phyloP scores from a whole-genome alignment of 2,113 vertebrate species.

The Gobio gobio region DNA sequence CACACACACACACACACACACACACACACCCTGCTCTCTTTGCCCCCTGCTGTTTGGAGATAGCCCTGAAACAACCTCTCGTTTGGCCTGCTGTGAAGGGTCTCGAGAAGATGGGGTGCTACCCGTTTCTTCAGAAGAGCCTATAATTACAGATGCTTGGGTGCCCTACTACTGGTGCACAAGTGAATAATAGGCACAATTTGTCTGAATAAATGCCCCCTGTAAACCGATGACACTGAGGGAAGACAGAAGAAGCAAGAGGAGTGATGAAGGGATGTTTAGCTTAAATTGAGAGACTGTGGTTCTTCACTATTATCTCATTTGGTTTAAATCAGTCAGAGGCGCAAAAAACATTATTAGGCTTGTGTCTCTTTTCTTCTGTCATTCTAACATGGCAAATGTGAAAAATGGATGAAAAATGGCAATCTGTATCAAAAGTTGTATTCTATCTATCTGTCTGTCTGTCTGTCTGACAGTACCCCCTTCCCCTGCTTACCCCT shows the following conservation, averaged over 20 bases:
- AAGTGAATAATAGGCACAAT: slow-evolving; percentile 24
- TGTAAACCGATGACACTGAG: not conserved
- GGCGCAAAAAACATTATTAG: not conserved
- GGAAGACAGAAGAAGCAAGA: not conserved
- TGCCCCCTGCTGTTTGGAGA: slow-evolving; percentile 33
- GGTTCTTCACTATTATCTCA: not conserved
- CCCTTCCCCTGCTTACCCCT: no score
- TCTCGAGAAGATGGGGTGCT: not conserved
- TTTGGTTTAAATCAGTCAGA: not conserved
- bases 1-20: not conserved
- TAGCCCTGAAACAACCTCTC: slow-evolving; percentile 35
- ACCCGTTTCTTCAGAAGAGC: slow-evolving; percentile 19
- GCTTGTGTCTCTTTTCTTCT: not conserved
- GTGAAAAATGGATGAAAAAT: not conserved
- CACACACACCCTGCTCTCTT: not conserved
- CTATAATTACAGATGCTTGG: slow-evolving; percentile 39
- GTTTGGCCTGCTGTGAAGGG: slow-evolving; percentile 24
- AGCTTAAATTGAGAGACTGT: slow-evolving; percentile 23
- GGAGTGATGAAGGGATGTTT: slow-evolving; percentile 24
- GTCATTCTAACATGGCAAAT: not conserved
- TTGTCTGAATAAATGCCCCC: slow-evolving; percentile 30
- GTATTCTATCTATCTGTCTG: not conserved
- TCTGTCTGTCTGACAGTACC: no score
- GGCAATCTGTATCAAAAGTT: not conserved
- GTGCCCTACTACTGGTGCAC: not conserved